Evolutionary conservation across 1,140 invertebrate genomes (phyloP), one percentile per base, ranked within the genome.

Genomic region (Musca vetustissima): DNA sequence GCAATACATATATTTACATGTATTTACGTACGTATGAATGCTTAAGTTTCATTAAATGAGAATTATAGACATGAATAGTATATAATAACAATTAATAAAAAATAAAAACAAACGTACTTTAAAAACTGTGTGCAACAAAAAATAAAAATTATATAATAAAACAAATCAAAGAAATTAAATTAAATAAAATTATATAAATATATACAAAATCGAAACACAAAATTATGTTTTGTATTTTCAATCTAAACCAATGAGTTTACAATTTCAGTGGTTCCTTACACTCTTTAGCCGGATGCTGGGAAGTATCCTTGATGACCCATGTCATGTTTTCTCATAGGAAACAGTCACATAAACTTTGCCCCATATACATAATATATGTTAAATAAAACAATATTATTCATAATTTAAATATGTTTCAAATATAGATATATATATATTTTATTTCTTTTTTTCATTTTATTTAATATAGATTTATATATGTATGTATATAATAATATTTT

Each of bases 341-440:
- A n/a, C n/a, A n/a, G n/a, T n/a, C n/a, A n/a, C n/a, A n/a, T n/a
- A n/a, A n/a, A n/a, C n/a, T 52, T 21, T 49, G 19, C n/a, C 21
- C 7, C 9, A 21, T 9, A n/a, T n/a, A n/a, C n/a, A n/a, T n/a
- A n/a, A n/a, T n/a, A n/a, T n/a, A n/a, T n/a, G n/a, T 69, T 47
- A n/a, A 22, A 36, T 15, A 48, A 47, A 43, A 36, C 7, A 53
- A 17, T 17, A 28, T 49, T 8, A 68, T 47, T 28, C 13, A 15
- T 64, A 24, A 14, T 48, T 64, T 73, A 70, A 70, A 73, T 73
- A 71, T 73, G 69, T 74, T 78, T 78, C 74, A 78, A 78, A 78
- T 78, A 78, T 78, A 77, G 77, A 71, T 72, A 67, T 73, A 71
- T 72, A 67, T 73, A 61, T 61, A 57, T 61, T 43, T 61, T 61